Evolutionary conservation across 2,888 invertebrate species (phyloP).

Genomic region (Campopleginae sp.): DNA sequence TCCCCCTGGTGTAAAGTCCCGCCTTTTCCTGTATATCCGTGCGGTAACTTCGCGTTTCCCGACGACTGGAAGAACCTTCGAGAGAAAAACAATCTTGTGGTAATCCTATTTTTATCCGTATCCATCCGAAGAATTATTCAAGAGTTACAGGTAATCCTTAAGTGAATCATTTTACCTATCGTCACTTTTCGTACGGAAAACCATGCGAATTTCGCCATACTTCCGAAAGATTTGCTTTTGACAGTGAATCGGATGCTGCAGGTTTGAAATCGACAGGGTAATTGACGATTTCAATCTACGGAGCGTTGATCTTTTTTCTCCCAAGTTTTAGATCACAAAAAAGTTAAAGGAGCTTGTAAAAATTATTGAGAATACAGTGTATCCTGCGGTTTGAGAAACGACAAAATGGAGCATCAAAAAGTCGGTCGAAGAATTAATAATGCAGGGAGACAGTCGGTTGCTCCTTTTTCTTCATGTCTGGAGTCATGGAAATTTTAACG

Average conservation of each 20-base stretch:
- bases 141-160: background rate
- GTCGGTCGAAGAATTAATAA: background rate
- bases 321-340: background rate
- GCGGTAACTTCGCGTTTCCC: background rate
- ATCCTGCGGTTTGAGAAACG: background rate
- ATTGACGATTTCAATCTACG: background rate
- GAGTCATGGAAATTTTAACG: background rate
- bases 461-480: background rate
- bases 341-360: background rate
- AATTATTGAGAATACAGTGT: background rate
- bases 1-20: background rate
- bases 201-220: background rate
- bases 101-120: conserved; percentile 1
- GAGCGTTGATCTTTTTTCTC: background rate
- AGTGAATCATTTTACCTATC: background rate
- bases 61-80: background rate
- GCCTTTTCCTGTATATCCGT: background rate
- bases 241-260: background rate
- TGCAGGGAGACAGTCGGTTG: background rate
- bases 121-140: background rate
- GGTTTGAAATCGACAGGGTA: background rate
- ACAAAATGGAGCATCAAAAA: background rate
- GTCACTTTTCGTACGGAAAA: background rate
- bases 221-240: background rate
- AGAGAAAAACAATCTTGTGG: background rate